These are phyloP conservation scores for Donacobius atricapilla DNA, from an alignment of 2,113 vertebrate species.

Conservation along the genomic window DNA sequence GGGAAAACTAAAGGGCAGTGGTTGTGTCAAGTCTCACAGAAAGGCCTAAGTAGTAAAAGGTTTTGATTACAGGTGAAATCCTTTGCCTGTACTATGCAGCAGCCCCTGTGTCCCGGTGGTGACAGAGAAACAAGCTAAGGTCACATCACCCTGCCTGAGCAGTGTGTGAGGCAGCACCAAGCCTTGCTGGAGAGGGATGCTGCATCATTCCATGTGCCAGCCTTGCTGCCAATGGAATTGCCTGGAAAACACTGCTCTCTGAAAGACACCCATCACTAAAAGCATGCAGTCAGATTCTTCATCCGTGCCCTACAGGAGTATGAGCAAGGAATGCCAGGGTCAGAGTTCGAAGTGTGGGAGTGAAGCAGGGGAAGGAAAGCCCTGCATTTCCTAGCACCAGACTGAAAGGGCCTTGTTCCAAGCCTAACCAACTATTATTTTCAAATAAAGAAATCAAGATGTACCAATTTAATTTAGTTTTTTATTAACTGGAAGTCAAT, in stretches of 20 bases:
- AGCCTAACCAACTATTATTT: neutral
- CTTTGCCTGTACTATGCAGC: neutral
- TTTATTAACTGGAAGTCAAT: neutral
- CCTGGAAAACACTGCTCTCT: neutral
- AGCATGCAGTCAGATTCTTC: neutral
- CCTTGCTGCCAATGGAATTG: accelerated
- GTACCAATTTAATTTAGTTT: neutral
- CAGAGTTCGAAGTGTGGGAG: neutral
- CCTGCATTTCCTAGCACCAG: neutral
- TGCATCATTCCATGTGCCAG: neutral
- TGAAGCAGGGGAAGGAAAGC: neutral
- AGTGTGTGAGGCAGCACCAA: accelerated
- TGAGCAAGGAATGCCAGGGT: accelerated
- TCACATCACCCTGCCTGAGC: neutral
- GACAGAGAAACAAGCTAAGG: neutral
- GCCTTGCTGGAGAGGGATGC: neutral
- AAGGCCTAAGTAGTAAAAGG: neutral
- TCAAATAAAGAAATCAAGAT: neutral
- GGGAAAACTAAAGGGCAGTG: neutral
- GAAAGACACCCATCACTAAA: neutral
- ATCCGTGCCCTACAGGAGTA: accelerated
- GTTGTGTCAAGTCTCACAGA: neutral
- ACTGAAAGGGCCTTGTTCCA: neutral
- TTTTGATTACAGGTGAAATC: neutral
- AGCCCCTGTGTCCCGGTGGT: neutral